Percentiles rank a stretch among this genome's conserved stretches.
These are phyloP conservation scores for Plectus sambesii DNA, from an alignment of 1,140 invertebrate genomes.

Conservation along the genomic window DNA sequence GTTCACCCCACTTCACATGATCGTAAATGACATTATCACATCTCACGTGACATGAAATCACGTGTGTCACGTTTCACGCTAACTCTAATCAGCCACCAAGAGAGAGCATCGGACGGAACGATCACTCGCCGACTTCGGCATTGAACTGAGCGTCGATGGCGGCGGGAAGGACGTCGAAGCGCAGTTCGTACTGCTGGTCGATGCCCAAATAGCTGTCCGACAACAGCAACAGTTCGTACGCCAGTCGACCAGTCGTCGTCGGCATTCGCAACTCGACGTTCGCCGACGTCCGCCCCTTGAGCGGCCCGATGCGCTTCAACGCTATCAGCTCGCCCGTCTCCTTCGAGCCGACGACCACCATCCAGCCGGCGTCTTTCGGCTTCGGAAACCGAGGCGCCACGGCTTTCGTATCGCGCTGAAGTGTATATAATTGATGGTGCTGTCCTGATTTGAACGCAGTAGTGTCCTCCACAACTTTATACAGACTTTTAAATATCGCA, in stretches of 20 bases:
- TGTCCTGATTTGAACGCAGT: slow-evolving; percentile 16
- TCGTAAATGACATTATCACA: no score
- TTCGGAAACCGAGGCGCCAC: slow-evolving; percentile 74
- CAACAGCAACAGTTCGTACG: slow-evolving; percentile 72
- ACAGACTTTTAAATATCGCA: slow-evolving; percentile 15
- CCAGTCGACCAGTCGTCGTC: slow-evolving; percentile 53
- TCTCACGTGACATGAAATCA: no score
- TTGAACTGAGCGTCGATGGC: no score
- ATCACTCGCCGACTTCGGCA: no score
- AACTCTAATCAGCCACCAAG: no score
- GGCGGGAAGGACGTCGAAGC: slow-evolving; percentile 39
- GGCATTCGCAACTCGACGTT: slow-evolving; percentile 24
- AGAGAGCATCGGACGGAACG: no score
- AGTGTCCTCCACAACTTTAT: slow-evolving; percentile 13
- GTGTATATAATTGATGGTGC: not conserved
- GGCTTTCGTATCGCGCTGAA: slow-evolving; percentile 49
- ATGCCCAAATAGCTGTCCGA: slow-evolving; percentile 86
- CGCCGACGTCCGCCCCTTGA: slow-evolving; percentile 6
- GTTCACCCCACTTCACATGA: no score
- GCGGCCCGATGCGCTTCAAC: slow-evolving; percentile 60
- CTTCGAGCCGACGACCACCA: slow-evolving; percentile 67
- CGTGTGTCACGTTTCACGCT: no score
- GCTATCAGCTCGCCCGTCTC: slow-evolving; percentile 64
- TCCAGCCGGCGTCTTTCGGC: slow-evolving; percentile 88
- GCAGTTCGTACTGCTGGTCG: slow-evolving; percentile 74